Evolutionary conservation across 1,140 invertebrate genomes (phyloP).

Genomic region (Euura lappo): DNA sequence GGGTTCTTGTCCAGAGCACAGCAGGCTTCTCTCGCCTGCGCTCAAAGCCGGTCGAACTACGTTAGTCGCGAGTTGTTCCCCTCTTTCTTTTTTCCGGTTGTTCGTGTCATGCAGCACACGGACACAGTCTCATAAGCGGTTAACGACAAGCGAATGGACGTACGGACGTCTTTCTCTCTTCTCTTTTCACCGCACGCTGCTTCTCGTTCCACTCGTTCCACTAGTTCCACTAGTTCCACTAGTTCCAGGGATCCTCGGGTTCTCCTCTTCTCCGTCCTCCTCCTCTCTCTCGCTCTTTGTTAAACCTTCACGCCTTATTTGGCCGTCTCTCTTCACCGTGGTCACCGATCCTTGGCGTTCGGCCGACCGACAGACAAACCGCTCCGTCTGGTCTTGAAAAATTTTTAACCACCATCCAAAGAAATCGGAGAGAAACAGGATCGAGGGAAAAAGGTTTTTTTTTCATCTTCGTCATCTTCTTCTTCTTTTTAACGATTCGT

Average conservation of each 20-base stretch:
- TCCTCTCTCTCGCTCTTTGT: slow-evolving; percentile 51
- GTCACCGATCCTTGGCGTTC: neutral
- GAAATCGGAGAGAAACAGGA: too few species aligned
- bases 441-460: neutral
- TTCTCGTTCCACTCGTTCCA: neutral
- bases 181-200: neutral
- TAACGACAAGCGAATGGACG: slow-evolving; percentile 27
- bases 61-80: too few species aligned
- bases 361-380: neutral
- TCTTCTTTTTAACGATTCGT: neutral
- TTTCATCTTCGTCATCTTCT: neutral
- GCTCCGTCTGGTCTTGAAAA: neutral
- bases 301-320: slow-evolving; percentile 45
- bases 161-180: neutral
- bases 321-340: slow-evolving; percentile 19
- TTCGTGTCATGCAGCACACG: neutral
- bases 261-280: slow-evolving; percentile 36
- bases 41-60: too few species aligned
- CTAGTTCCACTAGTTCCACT: too few species aligned
- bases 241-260: neutral
- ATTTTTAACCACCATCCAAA: too few species aligned
- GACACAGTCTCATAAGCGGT: slow-evolving; percentile 15
- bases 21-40: too few species aligned
- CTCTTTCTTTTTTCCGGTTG: slow-evolving; percentile 35
- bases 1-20: too few species aligned